Base-by-base conservation (phyloP, 2,113 vertebrate species). In the Pagrus major region DNA sequence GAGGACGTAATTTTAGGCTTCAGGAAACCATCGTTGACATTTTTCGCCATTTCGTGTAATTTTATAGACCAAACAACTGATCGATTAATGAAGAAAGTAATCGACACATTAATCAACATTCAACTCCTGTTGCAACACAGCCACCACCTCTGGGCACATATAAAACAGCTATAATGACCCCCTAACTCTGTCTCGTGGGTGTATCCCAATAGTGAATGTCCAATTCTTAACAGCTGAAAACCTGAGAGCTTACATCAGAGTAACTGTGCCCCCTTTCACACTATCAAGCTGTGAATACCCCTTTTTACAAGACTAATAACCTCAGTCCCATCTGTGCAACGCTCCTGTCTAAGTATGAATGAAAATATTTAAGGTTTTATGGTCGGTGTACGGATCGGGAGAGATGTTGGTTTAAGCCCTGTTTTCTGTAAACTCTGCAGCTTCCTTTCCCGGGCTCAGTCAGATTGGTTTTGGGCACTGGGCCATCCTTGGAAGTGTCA, bases 401-500 rank as follows among this genome's bases (percentile, higher is more conserved):
- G 80, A 77, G 84, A 81, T 72, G 78, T 82, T 86, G 82, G 69
- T 82, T 77, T 70, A 71, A n/a, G 78, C 23, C 20, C 1, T 27
- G 23, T 75, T 71, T 81, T 63, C 71, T 72, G 55, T 71, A 56
- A 44, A 66, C 88, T 80, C 69, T 68, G 10, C 56, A 77, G 85
- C 59, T 83, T 73, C 54, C 51, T 76, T n/a, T 72, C 76, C 59
- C 66, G 44, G 44, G 80, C 70, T 87, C 80, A 76, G 84, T 90
- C 88, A 82, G 54, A 49, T 25, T n/a, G 54, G 47, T 80, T 70
- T 83, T 81, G 83, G 88, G 89, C 88, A 85, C 81, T 90, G 90
- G 92, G 88, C 92, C 93, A 78, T 93, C 91, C 61, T 49, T 67
- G 29, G 80, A 86, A 79, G 90, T 88, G 92, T 91, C 86, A 66